Evolutionary conservation across 64 coral and sea anemone species (phyloP).

Genomic region (Porites lutea): DNA sequence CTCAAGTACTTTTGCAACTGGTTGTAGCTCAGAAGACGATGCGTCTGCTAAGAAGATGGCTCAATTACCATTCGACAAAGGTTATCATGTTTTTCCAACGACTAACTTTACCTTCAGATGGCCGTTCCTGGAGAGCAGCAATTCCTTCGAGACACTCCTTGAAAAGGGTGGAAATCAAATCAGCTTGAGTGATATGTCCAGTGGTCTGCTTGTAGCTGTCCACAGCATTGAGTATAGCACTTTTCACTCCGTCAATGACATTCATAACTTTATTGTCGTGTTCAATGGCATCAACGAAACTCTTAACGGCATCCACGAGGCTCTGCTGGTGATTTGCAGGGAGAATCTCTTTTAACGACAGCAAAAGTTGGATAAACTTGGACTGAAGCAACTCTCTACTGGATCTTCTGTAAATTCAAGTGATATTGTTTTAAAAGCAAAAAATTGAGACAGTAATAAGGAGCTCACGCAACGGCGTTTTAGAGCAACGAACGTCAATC

Average conservation of each 20-base stretch:
- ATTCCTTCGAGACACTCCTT: conserved; percentile 13
- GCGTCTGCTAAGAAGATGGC: too few species aligned
- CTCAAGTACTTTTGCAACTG: too few species aligned
- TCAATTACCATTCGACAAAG: too few species aligned
- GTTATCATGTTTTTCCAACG: not conserved
- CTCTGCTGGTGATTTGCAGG: not conserved
- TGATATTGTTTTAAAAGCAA: not conserved
- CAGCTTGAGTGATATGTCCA: conserved; percentile 14
- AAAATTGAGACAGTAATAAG: not conserved
- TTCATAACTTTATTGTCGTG: not conserved
- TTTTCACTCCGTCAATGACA: not conserved
- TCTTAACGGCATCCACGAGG: not conserved
- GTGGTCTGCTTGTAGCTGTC: not conserved
- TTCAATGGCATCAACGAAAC: not conserved
- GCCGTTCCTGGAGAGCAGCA: not conserved
- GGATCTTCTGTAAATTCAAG: conserved; percentile 11
- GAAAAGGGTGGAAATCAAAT: conserved; percentile 7
- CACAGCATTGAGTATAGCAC: not conserved
- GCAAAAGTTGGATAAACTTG: conserved; percentile 37
- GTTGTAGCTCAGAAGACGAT: too few species aligned
- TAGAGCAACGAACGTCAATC: too few species aligned
- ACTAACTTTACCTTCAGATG: not conserved
- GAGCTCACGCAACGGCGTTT: too few species aligned
- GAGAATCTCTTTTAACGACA: conserved; percentile 39
- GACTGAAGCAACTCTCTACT: conserved; percentile 15